Conservation (phyloP, 2,888 invertebrate species). For the Stegophylla sp. region DNA sequence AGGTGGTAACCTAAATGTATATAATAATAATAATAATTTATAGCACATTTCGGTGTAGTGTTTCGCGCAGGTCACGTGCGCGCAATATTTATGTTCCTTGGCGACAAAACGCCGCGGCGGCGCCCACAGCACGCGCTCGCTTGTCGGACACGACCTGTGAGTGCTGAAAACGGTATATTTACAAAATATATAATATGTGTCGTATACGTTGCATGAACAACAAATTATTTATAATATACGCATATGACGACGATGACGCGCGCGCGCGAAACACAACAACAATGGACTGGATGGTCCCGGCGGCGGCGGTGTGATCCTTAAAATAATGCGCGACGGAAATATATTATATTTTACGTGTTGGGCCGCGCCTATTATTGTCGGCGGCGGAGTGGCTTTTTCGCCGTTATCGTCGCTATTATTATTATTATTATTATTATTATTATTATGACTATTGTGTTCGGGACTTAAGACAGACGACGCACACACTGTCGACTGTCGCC, state of each 20-base stretch:
- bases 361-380: constrained; percentile 3
- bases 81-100: not conserved
- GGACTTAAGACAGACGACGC: not conserved
- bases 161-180: constrained; percentile 18
- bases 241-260: constrained; percentile 3
- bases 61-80: constrained; percentile 21
- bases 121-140: constrained; percentile 11
- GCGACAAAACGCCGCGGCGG: constrained; percentile 2
- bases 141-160: not conserved
- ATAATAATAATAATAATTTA: too few relatives aligned
- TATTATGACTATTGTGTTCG: not conserved
- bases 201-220: too few relatives aligned
- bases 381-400: constrained; percentile 35
- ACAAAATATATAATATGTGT: not conserved
- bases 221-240: not conserved
- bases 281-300: constrained; percentile 38
- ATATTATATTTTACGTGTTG: constrained; percentile 5
- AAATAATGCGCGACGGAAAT: constrained; percentile 20
- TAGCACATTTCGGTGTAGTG: constrained; percentile 25
- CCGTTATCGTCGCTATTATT: not conserved
- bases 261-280: constrained; percentile 23
- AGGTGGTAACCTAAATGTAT: not conserved
- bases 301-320: constrained; percentile 13
- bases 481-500: not conserved
- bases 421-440: not conserved